Evolutionary conservation across 2,113 vertebrate genomes (phyloP).

Genomic region (Tetraodon nigroviridis): DNA sequence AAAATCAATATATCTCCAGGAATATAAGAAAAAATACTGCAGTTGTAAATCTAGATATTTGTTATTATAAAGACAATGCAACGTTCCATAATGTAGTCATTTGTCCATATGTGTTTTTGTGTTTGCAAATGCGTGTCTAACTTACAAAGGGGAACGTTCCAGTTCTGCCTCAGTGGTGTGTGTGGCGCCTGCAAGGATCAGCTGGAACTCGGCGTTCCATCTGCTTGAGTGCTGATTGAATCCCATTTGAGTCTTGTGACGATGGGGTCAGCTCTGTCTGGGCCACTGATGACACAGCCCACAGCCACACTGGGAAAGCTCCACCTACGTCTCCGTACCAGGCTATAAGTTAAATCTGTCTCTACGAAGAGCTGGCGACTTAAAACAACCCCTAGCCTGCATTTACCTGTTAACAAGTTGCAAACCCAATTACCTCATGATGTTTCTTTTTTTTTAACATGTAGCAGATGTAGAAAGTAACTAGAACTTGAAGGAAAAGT

Average conservation of each 20-base stretch:
- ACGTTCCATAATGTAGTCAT: neutral
- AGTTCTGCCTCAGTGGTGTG: conserved; percentile 21
- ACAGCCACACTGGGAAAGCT: conserved; percentile 3
- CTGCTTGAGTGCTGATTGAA: conserved; percentile 41
- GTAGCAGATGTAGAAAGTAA: too few species aligned
- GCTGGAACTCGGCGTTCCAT: conserved; percentile 43
- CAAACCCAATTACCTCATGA: too few species aligned
- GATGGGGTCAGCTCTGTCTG: conserved; percentile 34
- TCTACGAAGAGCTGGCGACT: too few species aligned
- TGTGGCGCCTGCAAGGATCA: conserved; percentile 37
- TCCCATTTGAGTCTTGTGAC: conserved; percentile 41
- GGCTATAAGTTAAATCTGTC: too few species aligned
- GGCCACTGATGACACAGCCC: conserved; percentile 29
- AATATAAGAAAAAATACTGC: too few species aligned
- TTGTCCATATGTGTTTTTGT: neutral
- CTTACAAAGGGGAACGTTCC: neutral
- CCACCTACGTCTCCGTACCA: too few species aligned
- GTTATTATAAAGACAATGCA: too few species aligned
- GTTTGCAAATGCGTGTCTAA: neutral
- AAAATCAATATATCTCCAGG: too few species aligned
- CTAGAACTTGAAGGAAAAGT: conserved; percentile 1
- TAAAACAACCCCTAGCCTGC: too few species aligned
- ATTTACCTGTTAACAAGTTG: too few species aligned
- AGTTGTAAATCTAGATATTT: too few species aligned
- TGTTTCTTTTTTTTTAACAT: too few species aligned